Conservation (phyloP, 2,797 vertebrate species). For the Callimico goeldii region DNA sequence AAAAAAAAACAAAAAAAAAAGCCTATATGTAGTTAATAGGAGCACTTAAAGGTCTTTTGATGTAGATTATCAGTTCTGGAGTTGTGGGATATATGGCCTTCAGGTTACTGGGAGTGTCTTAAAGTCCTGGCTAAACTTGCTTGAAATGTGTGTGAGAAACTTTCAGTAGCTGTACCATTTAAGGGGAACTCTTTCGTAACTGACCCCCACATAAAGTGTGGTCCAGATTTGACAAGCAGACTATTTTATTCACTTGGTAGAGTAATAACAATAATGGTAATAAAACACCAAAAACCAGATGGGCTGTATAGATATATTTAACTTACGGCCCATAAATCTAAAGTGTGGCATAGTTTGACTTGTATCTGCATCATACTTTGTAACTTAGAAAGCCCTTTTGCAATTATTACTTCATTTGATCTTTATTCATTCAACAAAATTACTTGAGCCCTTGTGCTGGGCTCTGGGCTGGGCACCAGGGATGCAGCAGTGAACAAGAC, state of each 20-base stretch:
- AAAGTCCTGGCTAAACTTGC: neutral
- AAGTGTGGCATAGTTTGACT: neutral
- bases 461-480: neutral
- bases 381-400: neutral
- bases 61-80: neutral
- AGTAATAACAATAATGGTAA: neutral
- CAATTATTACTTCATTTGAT: neutral
- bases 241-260: neutral
- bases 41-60: neutral
- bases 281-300: neutral
- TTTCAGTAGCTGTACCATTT: neutral
- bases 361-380: neutral
- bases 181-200: neutral
- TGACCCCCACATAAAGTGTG: neutral
- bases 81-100: neutral
- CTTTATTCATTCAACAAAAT: neutral
- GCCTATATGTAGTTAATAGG: neutral
- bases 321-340: neutral
- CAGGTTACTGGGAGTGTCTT: neutral
- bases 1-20: too few species aligned
- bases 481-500: neutral
- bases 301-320: neutral
- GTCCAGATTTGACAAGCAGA: neutral
- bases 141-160: neutral
- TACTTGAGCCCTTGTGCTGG: neutral